These are phyloP conservation scores for Corvus hawaiiensis DNA, from an alignment of 2,113 vertebrate genomes.

Conservation along the genomic window DNA sequence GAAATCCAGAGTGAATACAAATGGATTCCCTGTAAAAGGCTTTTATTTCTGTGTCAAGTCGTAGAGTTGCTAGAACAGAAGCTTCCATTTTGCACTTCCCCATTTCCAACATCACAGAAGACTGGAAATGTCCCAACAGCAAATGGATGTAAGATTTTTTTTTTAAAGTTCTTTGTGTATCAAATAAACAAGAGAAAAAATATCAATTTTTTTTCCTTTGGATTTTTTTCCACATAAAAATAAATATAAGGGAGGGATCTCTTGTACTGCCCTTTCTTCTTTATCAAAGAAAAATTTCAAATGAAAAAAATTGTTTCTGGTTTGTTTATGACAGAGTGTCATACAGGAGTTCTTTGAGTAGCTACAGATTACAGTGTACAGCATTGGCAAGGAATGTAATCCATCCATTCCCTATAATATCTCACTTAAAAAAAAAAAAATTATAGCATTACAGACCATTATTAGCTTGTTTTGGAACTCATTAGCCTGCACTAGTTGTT, in stretches of 20 bases:
- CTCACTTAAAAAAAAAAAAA: background rate
- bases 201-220: background rate
- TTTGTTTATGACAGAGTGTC: background rate
- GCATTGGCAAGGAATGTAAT: background rate
- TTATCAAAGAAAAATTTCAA: background rate
- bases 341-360: background rate
- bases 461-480: conserved; percentile 14
- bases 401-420: background rate
- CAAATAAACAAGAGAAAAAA: background rate
- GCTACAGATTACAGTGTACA: background rate
- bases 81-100: conserved; percentile 29
- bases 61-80: conserved; percentile 29
- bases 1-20: conserved; percentile 49
- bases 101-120: background rate
- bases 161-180: background rate
- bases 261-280: background rate
- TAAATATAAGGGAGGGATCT: background rate
- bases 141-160: background rate
- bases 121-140: conserved; percentile 8
- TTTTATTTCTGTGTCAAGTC: conserved; percentile 23
- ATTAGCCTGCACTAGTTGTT: background rate
- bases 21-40: conserved; percentile 44
- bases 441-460: background rate
- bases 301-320: background rate
- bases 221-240: background rate